Conservation (phyloP, 2,888 invertebrate genomes). For the Athrips mouffetella region DNA sequence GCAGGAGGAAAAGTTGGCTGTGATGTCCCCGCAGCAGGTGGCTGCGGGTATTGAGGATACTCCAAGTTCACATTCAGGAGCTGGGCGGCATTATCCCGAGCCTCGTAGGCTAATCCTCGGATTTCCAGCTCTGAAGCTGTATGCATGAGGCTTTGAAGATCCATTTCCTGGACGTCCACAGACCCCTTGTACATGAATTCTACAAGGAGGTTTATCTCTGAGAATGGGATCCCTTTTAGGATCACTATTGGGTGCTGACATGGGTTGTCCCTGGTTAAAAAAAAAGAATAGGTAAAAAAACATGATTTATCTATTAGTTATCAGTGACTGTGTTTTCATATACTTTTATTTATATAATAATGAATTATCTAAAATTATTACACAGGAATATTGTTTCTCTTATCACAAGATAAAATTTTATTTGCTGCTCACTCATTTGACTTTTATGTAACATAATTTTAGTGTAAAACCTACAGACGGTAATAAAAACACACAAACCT, state of each 20-base stretch:
- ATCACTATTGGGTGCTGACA: slow-evolving; percentile 86
- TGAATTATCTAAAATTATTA: slow-evolving; percentile 36
- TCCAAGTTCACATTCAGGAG: slow-evolving; percentile 74
- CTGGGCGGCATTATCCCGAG: slow-evolving; percentile 77
- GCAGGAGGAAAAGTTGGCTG: slow-evolving; percentile 44
- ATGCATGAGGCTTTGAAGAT: slow-evolving; percentile 80
- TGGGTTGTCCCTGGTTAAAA: slow-evolving; percentile 79
- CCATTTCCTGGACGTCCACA: slow-evolving; percentile 81
- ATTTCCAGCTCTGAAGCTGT: slow-evolving; percentile 84
- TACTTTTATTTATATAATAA: slow-evolving; percentile 25
- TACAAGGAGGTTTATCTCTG: slow-evolving; percentile 82
- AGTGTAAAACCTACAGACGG: neutral
- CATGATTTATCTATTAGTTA: neutral
- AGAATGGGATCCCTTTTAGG: slow-evolving; percentile 81
- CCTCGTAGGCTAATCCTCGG: slow-evolving; percentile 80
- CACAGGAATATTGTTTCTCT: slow-evolving; percentile 32
- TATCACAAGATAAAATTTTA: slow-evolving; percentile 41
- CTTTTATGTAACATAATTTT: slow-evolving; percentile 38
- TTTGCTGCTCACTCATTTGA: slow-evolving; percentile 27
- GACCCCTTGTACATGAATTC: slow-evolving; percentile 86
- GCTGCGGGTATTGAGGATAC: slow-evolving; percentile 64
- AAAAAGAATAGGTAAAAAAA: slow-evolving; percentile 13
- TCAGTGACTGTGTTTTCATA: slow-evolving; percentile 1
- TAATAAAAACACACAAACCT: neutral
- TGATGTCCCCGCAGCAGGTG: slow-evolving; percentile 29